A percentile compares a stretch with the other conserved stretches of the same genome.
Evolutionary conservation across 2,888 invertebrate genomes (phyloP).

Genomic region (Halictus quadricinctus): DNA sequence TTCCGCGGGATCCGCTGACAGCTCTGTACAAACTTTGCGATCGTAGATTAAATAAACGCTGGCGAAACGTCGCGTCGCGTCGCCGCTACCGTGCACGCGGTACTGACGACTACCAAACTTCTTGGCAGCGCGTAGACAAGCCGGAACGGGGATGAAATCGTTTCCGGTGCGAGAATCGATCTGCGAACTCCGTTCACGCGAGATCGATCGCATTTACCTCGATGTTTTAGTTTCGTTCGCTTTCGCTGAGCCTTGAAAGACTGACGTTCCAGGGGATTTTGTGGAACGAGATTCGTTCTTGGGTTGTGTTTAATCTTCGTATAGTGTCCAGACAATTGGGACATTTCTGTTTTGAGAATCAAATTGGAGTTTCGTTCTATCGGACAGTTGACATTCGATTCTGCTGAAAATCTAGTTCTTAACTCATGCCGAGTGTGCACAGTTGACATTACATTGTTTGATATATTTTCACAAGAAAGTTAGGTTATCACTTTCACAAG

Average conservation of each 20-base stretch:
- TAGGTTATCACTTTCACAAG: too few relatives aligned
- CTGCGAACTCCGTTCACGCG: background rate
- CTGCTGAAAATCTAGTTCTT: background rate
- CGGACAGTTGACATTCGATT: background rate
- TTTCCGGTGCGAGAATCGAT: background rate
- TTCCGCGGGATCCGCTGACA: constrained; percentile 49
- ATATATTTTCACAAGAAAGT: background rate
- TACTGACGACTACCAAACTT: constrained; percentile 26
- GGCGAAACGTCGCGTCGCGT: constrained; percentile 7
- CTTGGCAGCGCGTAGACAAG: constrained; percentile 32
- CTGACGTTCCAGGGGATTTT: background rate
- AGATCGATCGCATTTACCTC: constrained; percentile 1
- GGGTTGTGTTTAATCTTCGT: background rate
- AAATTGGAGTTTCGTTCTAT: background rate
- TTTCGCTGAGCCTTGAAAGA: background rate
- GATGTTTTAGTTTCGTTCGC: background rate
- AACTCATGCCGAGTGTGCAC: background rate
- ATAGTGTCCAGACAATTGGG: background rate
- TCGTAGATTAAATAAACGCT: constrained; percentile 48
- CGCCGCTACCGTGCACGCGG: background rate
- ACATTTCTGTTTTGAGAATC: background rate
- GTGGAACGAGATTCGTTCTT: background rate
- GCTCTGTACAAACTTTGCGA: constrained; percentile 41
- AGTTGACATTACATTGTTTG: background rate
- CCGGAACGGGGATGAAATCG: background rate